Evolutionary conservation across 2,797 vertebrate genomes (phyloP).

Genomic region (Loris lydekkerianus): DNA sequence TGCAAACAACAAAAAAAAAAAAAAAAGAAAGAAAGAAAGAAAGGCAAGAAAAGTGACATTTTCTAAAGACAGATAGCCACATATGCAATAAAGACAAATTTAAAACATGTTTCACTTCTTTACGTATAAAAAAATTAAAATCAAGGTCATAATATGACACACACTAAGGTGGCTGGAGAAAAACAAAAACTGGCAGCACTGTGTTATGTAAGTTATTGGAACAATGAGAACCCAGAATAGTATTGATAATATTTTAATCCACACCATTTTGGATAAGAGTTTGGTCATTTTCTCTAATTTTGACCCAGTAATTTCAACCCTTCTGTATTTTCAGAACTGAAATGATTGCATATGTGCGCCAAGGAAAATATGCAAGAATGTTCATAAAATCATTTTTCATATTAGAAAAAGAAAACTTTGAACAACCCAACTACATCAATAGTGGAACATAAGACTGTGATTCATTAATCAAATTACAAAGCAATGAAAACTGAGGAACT

Average conservation of each 20-base stretch:
- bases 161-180: not conserved
- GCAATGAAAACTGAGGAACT: not conserved
- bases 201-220: not conserved
- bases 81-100: not conserved
- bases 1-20: too few relatives aligned
- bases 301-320: not conserved
- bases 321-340: not conserved
- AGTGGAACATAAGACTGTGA: too few relatives aligned
- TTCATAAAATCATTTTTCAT: not conserved
- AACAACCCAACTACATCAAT: not conserved
- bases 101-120: not conserved
- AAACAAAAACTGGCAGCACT: rapidly evolving
- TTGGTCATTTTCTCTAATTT: not conserved
- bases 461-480: not conserved
- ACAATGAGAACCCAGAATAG: not conserved
- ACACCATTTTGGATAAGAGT: not conserved
- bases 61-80: not conserved
- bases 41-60: not conserved
- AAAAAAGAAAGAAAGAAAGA: too few relatives aligned
- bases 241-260: not conserved
- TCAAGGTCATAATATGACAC: not conserved
- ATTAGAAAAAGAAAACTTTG: not conserved
- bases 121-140: not conserved
- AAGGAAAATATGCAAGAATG: not conserved
- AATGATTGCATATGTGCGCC: not conserved